Evolutionary conservation across 2,888 invertebrate species (phyloP).

Genomic region (Eilema depressum): DNA sequence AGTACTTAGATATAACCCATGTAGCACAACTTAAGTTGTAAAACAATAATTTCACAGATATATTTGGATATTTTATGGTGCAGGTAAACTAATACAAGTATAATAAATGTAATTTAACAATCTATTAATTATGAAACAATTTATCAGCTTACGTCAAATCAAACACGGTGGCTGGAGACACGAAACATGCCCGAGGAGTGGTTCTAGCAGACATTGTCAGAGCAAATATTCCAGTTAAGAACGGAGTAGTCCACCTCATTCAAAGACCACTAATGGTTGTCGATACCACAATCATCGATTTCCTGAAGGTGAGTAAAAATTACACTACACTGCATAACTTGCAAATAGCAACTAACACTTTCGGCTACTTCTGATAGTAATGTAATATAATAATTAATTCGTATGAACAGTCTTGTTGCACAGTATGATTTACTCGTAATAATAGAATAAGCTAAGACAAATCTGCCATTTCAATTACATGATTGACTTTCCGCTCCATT

Average conservation of each 20-base stretch:
- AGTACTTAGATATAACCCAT: too few relatives aligned
- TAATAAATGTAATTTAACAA: background rate
- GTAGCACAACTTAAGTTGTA: too few relatives aligned
- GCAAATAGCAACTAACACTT: background rate
- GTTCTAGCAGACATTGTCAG: constrained; percentile 95
- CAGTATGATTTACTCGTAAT: constrained; percentile 28
- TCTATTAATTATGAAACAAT: background rate
- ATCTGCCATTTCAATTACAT: constrained; percentile 56
- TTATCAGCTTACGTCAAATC: constrained; percentile 93
- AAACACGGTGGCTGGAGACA: constrained; percentile 92
- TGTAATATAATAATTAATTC: background rate
- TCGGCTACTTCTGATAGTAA: constrained; percentile 1
- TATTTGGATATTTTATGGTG: background rate
- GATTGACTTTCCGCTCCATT: constrained; percentile 83
- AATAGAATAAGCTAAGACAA: constrained; percentile 42
- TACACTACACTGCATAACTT: background rate
- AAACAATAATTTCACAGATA: background rate
- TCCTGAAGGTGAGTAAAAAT: constrained; percentile 90
- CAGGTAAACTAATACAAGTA: background rate
- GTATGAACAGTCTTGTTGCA: constrained; percentile 17
- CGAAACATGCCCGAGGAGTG: constrained; percentile 92
- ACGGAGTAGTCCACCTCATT: constrained; percentile 97
- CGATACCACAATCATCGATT: constrained; percentile 94
- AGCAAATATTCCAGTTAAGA: constrained; percentile 96
- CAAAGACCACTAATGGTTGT: constrained; percentile 96